Conservation (phyloP, 2,797 vertebrate genomes). For the Podarcis lilfordi region DNA sequence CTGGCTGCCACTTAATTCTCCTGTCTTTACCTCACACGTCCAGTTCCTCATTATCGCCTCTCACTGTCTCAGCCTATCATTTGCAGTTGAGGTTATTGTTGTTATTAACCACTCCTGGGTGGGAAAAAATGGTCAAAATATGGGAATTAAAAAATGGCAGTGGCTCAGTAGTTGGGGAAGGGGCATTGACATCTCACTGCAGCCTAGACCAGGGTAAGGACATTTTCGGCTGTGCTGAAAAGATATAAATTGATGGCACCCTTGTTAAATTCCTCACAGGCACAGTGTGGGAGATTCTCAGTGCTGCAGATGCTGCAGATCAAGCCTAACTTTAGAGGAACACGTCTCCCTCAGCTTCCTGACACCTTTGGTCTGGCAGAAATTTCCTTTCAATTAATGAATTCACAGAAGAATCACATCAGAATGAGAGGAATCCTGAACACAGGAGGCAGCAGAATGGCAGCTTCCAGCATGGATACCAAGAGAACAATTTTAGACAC, state of each 20-base stretch:
- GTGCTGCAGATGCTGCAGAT: slow-evolving; percentile 56
- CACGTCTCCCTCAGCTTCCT: slow-evolving; percentile 53
- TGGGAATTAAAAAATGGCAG: slow-evolving; percentile 58
- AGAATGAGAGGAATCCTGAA: slow-evolving; percentile 44
- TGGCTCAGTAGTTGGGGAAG: slow-evolving; percentile 32
- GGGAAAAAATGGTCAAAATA: slow-evolving; percentile 60
- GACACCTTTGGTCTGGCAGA: slow-evolving; percentile 64
- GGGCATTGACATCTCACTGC: slow-evolving; percentile 10
- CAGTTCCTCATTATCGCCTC: slow-evolving; percentile 62
- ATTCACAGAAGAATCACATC: slow-evolving; percentile 53
- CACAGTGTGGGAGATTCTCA: slow-evolving; percentile 55
- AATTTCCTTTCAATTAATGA: slow-evolving; percentile 69
- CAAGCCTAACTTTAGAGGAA: slow-evolving; percentile 65
- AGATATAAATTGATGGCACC: slow-evolving; percentile 13
- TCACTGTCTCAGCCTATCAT: slow-evolving; percentile 66
- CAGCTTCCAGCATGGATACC: neutral
- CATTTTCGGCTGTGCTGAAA: neutral
- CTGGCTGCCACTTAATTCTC: slow-evolving; percentile 65
- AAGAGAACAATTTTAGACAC: neutral
- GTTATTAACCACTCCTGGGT: slow-evolving; percentile 56
- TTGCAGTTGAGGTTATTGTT: slow-evolving; percentile 62
- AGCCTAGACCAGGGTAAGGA: neutral
- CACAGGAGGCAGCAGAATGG: slow-evolving; percentile 26
- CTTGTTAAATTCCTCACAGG: slow-evolving; percentile 36
- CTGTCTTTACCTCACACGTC: slow-evolving; percentile 51